Evolutionary conservation across 2,888 invertebrate genomes (phyloP).

Genomic region (Phlogophora meticulosa): DNA sequence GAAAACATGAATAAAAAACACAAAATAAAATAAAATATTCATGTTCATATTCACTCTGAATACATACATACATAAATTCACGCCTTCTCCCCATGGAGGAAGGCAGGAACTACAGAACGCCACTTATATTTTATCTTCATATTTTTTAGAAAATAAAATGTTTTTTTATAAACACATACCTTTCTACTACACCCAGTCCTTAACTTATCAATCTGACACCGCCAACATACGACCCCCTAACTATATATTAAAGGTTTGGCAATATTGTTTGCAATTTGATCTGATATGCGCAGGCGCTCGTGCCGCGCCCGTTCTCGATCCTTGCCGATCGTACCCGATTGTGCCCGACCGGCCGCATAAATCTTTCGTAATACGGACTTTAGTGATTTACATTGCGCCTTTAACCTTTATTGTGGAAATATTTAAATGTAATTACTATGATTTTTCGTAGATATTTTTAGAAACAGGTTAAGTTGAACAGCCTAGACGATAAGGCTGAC

Average conservation of each 20-base stretch:
- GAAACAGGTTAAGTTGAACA: background rate
- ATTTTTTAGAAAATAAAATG: too few relatives aligned
- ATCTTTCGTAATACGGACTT: slow-evolving; percentile 72
- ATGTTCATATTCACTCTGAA: too few relatives aligned
- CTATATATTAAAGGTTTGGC: slow-evolving; percentile 67
- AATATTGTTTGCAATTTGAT: slow-evolving; percentile 69
- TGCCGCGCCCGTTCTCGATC: slow-evolving; percentile 76
- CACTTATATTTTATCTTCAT: too few relatives aligned
- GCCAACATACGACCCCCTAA: slow-evolving; percentile 57
- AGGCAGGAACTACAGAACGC: too few relatives aligned
- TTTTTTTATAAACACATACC: background rate
- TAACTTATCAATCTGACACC: slow-evolving; percentile 50
- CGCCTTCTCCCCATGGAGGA: too few relatives aligned
- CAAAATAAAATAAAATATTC: too few relatives aligned
- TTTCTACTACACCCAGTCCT: slow-evolving; percentile 1
- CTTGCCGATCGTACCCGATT: slow-evolving; percentile 67
- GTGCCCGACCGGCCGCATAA: slow-evolving; percentile 67
- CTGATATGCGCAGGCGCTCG: slow-evolving; percentile 69
- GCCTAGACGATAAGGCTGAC: background rate
- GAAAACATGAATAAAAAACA: too few relatives aligned
- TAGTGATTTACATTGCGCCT: slow-evolving; percentile 69
- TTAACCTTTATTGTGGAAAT: slow-evolving; percentile 67
- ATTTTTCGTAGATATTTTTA: slow-evolving; percentile 42
- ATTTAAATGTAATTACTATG: slow-evolving; percentile 61
- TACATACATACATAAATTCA: too few relatives aligned